Evolutionary conservation across 37 sponge, comb jelly and placozoan species (phyloP).

Genomic region (Spongilla lacustris): DNA sequence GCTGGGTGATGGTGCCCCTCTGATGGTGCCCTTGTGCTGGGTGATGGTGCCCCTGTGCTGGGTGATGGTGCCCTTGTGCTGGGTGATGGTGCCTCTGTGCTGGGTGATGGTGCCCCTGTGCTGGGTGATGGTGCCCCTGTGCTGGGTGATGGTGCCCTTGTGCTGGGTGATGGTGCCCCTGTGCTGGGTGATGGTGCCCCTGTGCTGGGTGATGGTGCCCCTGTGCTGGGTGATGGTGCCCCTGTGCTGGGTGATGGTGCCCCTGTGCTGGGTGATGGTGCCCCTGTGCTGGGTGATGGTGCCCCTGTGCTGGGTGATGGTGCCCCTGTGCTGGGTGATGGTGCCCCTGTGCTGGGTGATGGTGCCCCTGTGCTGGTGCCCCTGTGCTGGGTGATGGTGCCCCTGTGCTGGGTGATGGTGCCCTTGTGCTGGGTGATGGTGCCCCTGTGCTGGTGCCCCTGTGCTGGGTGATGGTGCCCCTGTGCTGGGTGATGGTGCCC

Average conservation of each 20-base stretch:
- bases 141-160: no score
- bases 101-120: not conserved
- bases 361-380: not conserved
- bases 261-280: no score
- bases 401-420: not conserved
- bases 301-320: not conserved
- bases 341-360: not conserved
- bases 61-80: not conserved
- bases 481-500: not conserved
- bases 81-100: not conserved
- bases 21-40: not conserved
- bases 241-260: no score
- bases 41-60: not conserved
- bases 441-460: not conserved
- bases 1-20: not conserved
- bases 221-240: no score
- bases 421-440: not conserved
- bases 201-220: no score
- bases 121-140: not conserved
- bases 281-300: constrained; percentile 6
- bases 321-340: no score
- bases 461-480: not conserved
- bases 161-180: no score
- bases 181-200: no score
- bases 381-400: not conserved